A percentile compares a stretch with the other conserved stretches of the same genome.
These are phyloP conservation scores for Onychomys torridus DNA, from an alignment of 2,797 vertebrate genomes.

Conservation along the genomic window DNA sequence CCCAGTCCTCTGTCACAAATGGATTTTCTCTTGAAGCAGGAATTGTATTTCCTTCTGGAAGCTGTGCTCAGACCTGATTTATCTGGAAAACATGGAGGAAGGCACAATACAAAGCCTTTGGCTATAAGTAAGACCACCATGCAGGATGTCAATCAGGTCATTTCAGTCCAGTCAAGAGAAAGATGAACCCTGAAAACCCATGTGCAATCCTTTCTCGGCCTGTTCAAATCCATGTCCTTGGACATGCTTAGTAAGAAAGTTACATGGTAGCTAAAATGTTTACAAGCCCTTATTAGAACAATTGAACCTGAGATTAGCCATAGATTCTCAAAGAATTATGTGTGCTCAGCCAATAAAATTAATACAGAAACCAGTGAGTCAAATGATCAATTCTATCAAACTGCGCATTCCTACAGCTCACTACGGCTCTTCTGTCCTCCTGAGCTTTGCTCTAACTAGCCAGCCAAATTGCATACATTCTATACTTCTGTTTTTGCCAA, in stretches of 20 bases:
- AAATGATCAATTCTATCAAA: neutral
- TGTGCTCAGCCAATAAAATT: neutral
- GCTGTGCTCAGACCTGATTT: neutral
- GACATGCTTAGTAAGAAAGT: neutral
- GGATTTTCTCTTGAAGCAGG: neutral
- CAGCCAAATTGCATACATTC: neutral
- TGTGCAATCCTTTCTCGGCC: neutral
- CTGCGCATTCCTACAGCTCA: neutral
- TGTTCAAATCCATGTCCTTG: neutral
- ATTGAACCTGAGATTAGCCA: slow-evolving; percentile 14
- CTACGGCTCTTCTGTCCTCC: neutral
- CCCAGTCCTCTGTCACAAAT: neutral
- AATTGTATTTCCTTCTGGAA: neutral
- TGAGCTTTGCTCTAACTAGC: neutral
- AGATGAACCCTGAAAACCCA: neutral
- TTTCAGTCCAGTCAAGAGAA: neutral
- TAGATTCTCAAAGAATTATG: slow-evolving; percentile 3
- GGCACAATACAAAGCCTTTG: neutral
- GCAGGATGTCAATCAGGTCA: neutral
- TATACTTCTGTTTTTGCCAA: neutral
- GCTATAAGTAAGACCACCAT: neutral
- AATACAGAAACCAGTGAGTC: neutral
- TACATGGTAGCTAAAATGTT: neutral
- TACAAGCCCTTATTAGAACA: neutral
- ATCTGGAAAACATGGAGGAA: neutral